Evolutionary conservation across 2,888 invertebrate genomes (phyloP), one percentile per base, ranked within the genome.

Genomic region (Leucozona laternaria): DNA sequence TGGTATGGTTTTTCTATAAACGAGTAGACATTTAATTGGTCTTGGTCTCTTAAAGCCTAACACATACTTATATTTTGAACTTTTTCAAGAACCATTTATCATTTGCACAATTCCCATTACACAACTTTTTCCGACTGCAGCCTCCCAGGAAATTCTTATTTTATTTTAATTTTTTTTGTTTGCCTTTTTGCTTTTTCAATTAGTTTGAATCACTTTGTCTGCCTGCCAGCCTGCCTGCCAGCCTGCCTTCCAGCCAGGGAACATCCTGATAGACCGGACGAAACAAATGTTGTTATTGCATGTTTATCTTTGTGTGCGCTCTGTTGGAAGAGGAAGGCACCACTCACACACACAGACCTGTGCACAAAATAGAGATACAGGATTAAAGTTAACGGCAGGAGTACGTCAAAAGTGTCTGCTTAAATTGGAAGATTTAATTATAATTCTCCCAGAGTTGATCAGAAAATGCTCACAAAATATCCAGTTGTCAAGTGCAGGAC

Each of bases 381-480:
- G 66, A 73, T 62, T 53, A 60, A 79, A 84, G 83, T 75, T 71
- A 79, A 71, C 79, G 43, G 43, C 79, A 79, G 57, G 64, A 79
- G 75, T n/a, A n/a, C 75, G 25, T 40, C 55, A 48, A 76, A 79
- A 79, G 84, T 84, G 75, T 79, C 62, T 79, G 75, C 71, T 66
- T 75, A 70, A 79, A 79, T 79, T 50, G 66, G 71, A 84, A 76
- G 75, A 79, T 79, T 84, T 84, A 84, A 79, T 84, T 84, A 79
- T 79, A 64, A 71, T 66, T 68, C 50, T 68, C 50, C 48, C 40
- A 43, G 17, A 40, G 20, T 22, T 34, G 37, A 60, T 22, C 37
- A 60, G 60, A 60, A 37, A 75, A 71, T 55, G 22, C 37, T 75
- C 34, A 58, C 77, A 62, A 37, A 57, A 34, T 58, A 34, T 20